These are phyloP conservation scores for Drosophila multiciliata DNA, from an alignment of 2,888 invertebrate species.

Conservation along the genomic window DNA sequence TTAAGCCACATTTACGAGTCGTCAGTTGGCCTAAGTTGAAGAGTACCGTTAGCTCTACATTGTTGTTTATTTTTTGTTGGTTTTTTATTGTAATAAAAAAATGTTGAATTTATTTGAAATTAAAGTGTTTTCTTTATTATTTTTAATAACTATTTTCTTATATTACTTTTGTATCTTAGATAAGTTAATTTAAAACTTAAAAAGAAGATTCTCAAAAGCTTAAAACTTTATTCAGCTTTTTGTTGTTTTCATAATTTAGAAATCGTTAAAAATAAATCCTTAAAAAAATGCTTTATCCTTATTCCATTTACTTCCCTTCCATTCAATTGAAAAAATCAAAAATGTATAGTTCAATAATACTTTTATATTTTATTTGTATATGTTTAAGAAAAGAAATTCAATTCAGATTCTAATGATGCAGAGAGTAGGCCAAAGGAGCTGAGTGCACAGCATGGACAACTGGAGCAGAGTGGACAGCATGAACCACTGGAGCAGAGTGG, in stretches of 20 bases:
- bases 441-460: constrained; percentile 48
- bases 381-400: constrained; percentile 30
- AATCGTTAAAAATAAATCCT: background rate
- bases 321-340: background rate
- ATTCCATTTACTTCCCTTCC: background rate
- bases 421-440: constrained; percentile 64
- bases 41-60: constrained; percentile 28
- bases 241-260: background rate
- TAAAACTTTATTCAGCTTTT: background rate
- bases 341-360: constrained; percentile 48
- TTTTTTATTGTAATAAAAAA: constrained; percentile 52
- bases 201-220: background rate
- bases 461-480: constrained; percentile 54
- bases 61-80: constrained; percentile 59
- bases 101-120: constrained; percentile 15
- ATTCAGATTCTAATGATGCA: constrained; percentile 66
- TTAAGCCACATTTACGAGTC: background rate
- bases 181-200: background rate
- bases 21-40: constrained; percentile 11
- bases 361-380: constrained; percentile 27
- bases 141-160: background rate
- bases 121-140: background rate
- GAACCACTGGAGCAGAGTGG: constrained; percentile 44
- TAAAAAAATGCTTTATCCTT: background rate
- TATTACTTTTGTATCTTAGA: background rate